Evolutionary conservation across 2,113 vertebrate species (phyloP), one percentile per base, ranked within the genome.

Genomic region (Poeciliopsis occidentalis): DNA sequence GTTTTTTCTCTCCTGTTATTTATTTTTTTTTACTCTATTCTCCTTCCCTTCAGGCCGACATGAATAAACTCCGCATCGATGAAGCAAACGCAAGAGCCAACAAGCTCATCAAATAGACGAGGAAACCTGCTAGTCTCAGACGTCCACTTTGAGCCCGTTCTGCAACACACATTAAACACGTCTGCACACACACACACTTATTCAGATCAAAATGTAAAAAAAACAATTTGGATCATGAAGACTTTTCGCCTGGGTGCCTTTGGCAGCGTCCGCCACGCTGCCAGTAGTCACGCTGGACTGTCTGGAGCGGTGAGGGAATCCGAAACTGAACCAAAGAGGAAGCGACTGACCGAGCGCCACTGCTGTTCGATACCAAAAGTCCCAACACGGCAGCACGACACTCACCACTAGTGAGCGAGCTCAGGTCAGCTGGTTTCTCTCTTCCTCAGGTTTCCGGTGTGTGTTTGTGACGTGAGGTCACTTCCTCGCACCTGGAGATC

Each of bases 51-150:
- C 90, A 99, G 98, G 97, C 96, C 2, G 97, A 97, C 7, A 94
- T 95, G 86, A 99, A 97, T 93, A 97, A 95, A 90, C 72, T 89
- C 24, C 97, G 97, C 51, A 97, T 98, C 79, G 96, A 97, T 8
- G 93, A 95, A 70, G 98, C 97, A 12, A 99, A 98, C 89, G 60
- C 92, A 80, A 95, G 94, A 95, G 98, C 98, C 89, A 96, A 96
- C 95, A 99, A 99, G 92, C 96, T 99, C 81, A 94, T 98, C 88
- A 94, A 97, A 60, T 94, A 92, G 83, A 80, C 12, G 0, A 37
- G 64, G 15, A 68, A 91, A 87, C 80, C 92, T 69, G 73, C 76
- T 69, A 61, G 4, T 82, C 80, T 62, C 44, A 64, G 72, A 30
- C 64, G 61, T 69, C 81, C 78, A 73, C 84, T 71, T 60, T 69